These are phyloP conservation scores for Kobus ellipsiprymnus DNA, from an alignment of 2,113 vertebrate species.

Conservation along the genomic window DNA sequence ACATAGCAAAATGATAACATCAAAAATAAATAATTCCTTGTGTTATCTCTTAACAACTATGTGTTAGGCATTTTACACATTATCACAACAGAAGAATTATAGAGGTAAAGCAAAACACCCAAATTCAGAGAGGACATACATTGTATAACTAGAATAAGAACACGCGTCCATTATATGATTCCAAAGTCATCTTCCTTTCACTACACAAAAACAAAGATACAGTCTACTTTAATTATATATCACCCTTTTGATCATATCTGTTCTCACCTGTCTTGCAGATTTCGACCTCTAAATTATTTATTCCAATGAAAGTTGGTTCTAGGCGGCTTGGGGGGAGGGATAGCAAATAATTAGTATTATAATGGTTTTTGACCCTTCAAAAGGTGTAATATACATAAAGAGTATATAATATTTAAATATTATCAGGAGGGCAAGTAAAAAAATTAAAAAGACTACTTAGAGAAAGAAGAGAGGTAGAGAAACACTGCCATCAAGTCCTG, in stretches of 20 bases:
- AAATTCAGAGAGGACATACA: background rate
- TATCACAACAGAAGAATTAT: background rate
- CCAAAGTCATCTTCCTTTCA: background rate
- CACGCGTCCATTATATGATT: background rate
- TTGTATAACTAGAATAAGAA: background rate
- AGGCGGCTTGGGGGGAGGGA: rapidly evolving
- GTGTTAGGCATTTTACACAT: background rate
- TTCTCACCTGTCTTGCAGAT: background rate
- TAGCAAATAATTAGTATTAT: background rate
- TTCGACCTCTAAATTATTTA: background rate
- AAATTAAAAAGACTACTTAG: background rate
- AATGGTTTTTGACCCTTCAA: background rate
- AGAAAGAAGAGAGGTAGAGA: background rate
- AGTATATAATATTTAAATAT: background rate
- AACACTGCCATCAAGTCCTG: background rate
- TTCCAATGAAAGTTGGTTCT: background rate
- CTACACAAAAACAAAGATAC: background rate
- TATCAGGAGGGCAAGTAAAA: background rate
- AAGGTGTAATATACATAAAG: background rate
- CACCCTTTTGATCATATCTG: background rate
- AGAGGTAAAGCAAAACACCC: background rate
- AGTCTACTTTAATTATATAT: background rate
- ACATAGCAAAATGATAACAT: background rate
- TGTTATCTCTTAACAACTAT: background rate
- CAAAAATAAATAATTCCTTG: background rate